A percentile compares a stretch with the other conserved stretches of the same genome.
Conservation (phyloP, 2,888 invertebrate genomes). For the Harpalus rufipes region DNA sequence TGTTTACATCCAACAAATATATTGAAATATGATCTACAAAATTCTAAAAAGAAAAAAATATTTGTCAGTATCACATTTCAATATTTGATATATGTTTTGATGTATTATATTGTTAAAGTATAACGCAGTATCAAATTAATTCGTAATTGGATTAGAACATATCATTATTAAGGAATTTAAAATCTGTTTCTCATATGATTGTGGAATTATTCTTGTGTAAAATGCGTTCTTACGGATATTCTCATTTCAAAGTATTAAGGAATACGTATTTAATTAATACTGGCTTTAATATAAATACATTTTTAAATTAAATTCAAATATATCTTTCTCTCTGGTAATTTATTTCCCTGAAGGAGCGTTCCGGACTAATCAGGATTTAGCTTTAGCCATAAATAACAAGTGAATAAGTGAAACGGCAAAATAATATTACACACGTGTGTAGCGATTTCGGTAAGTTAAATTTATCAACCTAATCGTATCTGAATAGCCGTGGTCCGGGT, state of each 20-base stretch:
- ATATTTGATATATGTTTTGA: neutral
- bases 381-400: constrained; percentile 25
- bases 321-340: constrained; percentile 12
- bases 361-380: constrained; percentile 38
- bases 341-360: constrained; percentile 4
- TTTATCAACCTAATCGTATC: constrained; percentile 52
- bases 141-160: neutral
- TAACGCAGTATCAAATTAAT: neutral
- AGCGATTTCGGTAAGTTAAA: constrained; percentile 23
- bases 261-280: constrained; percentile 7
- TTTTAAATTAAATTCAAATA: constrained; percentile 43
- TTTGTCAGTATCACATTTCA: neutral
- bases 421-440: constrained; percentile 32
- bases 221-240: neutral
- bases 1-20: neutral
- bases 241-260: constrained; percentile 17
- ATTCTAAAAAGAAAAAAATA: neutral
- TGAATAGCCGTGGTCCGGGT: constrained; percentile 33
- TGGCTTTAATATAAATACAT: neutral
- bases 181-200: neutral
- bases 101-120: neutral
- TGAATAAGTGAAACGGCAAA: constrained; percentile 10
- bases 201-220: constrained; percentile 1
- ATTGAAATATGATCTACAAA: neutral
- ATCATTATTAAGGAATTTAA: neutral